Evolutionary conservation across 2,888 invertebrate genomes (phyloP).

Genomic region (Punctoribates punctum): DNA sequence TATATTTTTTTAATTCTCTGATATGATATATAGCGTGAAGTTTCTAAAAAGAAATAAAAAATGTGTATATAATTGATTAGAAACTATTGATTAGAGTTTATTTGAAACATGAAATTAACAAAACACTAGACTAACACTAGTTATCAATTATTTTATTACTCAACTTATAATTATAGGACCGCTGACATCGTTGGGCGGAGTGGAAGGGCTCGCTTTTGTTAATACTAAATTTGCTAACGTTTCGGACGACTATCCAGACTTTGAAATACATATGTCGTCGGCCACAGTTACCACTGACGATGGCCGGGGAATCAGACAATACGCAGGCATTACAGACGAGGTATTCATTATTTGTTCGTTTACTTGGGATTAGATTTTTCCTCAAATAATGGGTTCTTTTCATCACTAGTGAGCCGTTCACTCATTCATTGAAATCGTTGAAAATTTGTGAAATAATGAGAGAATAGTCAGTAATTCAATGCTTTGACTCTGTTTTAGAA

Average conservation of each 20-base stretch:
- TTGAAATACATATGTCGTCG: constrained; percentile 82
- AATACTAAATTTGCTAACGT: constrained; percentile 75
- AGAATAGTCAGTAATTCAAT: background rate
- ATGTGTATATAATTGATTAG: background rate
- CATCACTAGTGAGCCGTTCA: background rate
- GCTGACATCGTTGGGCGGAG: constrained; percentile 79
- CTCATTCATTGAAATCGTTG: background rate
- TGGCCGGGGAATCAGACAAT: constrained; percentile 57
- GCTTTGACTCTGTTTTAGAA: background rate
- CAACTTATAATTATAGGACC: constrained; percentile 60
- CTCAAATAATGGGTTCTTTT: background rate
- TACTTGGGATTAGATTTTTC: no score
- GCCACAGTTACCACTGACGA: constrained; percentile 76
- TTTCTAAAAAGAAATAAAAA: background rate
- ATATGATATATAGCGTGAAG: background rate
- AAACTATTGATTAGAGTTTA: background rate
- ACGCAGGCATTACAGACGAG: constrained; percentile 19
- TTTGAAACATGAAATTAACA: constrained; percentile 23
- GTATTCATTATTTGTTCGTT: background rate
- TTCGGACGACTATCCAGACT: constrained; percentile 84
- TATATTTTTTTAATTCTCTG: background rate
- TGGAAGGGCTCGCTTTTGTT: constrained; percentile 82
- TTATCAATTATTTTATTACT: constrained; percentile 16
- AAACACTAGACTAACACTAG: no score
- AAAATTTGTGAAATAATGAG: background rate